phyloP scores from a whole-genome alignment of 2,888 invertebrate genomes.

The Empis stercorea region DNA sequence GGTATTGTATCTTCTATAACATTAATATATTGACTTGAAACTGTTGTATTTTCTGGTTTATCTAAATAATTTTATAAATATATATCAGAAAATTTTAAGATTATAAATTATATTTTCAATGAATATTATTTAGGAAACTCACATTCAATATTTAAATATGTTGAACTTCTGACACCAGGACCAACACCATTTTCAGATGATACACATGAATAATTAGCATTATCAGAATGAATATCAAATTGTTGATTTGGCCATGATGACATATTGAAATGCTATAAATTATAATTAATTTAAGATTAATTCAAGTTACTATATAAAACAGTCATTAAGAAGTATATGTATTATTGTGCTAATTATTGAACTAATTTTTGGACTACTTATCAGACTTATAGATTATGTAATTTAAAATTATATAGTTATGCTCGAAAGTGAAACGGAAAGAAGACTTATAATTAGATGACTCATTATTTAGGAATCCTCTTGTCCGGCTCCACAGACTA shows the following conservation, averaged over 20 bases:
- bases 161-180: slow-evolving; percentile 66
- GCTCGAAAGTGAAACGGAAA: too few species aligned
- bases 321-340: too few species aligned
- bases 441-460: too few species aligned
- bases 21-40: slow-evolving; percentile 40
- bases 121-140: slow-evolving; percentile 31
- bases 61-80: slow-evolving; percentile 43
- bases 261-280: slow-evolving; percentile 65
- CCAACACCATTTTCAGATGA: slow-evolving; percentile 68
- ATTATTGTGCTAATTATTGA: too few species aligned
- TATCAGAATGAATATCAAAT: slow-evolving; percentile 62
- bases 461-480: too few species aligned
- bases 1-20: slow-evolving; percentile 40
- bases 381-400: too few species aligned
- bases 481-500: too few species aligned
- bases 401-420: too few species aligned
- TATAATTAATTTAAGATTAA: slow-evolving; percentile 10
- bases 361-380: too few species aligned
- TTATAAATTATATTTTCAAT: not conserved
- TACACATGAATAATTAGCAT: slow-evolving; percentile 71
- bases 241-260: slow-evolving; percentile 66
- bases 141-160: slow-evolving; percentile 84
- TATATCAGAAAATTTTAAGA: slow-evolving; percentile 1
- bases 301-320: too few species aligned
- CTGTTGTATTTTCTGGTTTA: slow-evolving; percentile 75